Base-by-base conservation (phyloP, 2,797 vertebrate genomes). In the Lycodopsis pacificus region DNA sequence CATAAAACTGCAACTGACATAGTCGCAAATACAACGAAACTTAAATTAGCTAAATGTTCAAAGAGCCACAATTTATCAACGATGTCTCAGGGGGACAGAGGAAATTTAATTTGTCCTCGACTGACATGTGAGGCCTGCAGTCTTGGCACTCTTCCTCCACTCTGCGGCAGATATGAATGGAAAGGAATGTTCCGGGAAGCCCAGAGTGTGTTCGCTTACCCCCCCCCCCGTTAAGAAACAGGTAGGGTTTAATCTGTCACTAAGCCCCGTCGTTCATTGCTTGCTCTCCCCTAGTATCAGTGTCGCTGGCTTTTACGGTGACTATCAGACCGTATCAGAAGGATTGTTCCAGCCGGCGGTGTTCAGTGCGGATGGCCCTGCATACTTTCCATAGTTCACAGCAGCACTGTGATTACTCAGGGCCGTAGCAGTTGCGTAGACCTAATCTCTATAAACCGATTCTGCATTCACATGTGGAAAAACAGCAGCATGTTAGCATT, bases 231-330 rank as follows among this genome's bases (percentile, higher is more conserved):
- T 64, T 68, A 67, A 70, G 61, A 72, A 71, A 70, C 71, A 83
- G 86, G 81, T 88, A 61, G 72, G 84, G 80, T 91, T 90, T 93
- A 94, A 92, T 91, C 85, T 84, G 85, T 92, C 71, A 88, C 91
- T 81, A 77, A 88, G 77, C 70, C 71, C 77, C 68, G 84, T 87
- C 82, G 91, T 87, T 93, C 84, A 93, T 94, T 91, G 81, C 69
- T 81, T 72, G 48, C 77, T 72, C 67, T 86, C 64, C 25, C 71
- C 64, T 12, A 17, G 66, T 88, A 79, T 89, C 80, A 32, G 69
- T 86, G 81, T 89, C 73, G 65, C 67, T 67, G 80, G 63, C 48
- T 66, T 84, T 68, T 72, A 81, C 74, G 70, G 74, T 64, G 65
- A 77, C 80, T 78, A 76, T 85, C 73, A 11, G 88, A 77, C 71